A percentile compares a stretch with the other conserved stretches of the same genome.
These are phyloP conservation scores for Iphiclides podalirius DNA, from an alignment of 2,888 invertebrate species.

Conservation along the genomic window DNA sequence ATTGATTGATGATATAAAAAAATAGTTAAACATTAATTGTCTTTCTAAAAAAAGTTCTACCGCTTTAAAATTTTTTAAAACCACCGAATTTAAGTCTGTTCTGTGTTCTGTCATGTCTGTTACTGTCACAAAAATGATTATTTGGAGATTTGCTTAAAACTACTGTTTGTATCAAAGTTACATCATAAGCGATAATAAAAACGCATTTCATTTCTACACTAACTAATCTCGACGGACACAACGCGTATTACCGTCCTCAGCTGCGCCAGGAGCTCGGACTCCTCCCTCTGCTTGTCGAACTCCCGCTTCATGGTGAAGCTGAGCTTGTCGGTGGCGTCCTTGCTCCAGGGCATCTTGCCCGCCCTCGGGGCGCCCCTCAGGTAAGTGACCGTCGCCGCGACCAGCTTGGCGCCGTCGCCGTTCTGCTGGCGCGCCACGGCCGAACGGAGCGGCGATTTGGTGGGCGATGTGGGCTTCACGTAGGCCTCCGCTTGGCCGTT, in stretches of 20 bases:
- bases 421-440: conserved; percentile 57
- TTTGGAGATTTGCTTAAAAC: too few species aligned
- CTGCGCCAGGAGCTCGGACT: conserved; percentile 90
- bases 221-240: too few species aligned
- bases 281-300: conserved; percentile 94
- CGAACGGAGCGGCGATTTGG: conserved; percentile 81
- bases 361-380: conserved; percentile 77
- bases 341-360: conserved; percentile 85
- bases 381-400: conserved; percentile 80
- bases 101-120: too few species aligned
- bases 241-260: conserved; percentile 90
- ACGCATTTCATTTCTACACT: too few species aligned
- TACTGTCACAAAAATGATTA: too few species aligned
- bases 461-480: conserved; percentile 84
- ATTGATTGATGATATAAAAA: too few species aligned
- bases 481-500: conserved; percentile 74
- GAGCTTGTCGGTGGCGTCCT: conserved; percentile 86
- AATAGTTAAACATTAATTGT: too few species aligned
- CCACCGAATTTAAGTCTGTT: too few species aligned
- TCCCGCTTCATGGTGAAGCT: conserved; percentile 96
- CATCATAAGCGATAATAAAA: too few species aligned
- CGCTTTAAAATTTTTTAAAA: too few species aligned
- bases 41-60: too few species aligned
- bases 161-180: too few species aligned
- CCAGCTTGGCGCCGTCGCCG: conserved; percentile 68